A percentile compares a stretch with the other conserved stretches of the same genome.
phyloP scores from a whole-genome alignment of 2,797 vertebrate genomes.

The Balearica regulorum region DNA sequence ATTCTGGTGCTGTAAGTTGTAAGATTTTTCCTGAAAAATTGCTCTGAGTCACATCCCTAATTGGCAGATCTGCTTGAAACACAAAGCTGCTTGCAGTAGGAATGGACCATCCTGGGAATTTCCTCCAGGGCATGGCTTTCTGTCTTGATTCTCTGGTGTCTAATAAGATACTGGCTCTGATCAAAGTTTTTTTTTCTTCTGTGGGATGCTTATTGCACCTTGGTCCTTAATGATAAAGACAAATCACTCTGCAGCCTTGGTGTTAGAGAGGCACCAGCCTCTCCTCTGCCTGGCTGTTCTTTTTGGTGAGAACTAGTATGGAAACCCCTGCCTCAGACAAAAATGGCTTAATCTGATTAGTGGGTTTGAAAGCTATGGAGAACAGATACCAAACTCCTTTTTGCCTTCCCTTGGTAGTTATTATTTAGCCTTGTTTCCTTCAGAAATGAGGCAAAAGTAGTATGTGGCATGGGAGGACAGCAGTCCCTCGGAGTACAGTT shows the following conservation, averaged over 20 bases:
- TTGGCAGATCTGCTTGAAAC: not conserved
- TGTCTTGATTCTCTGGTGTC: not conserved
- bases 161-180: not conserved
- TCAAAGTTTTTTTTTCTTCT: not conserved
- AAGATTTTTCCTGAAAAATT: not conserved
- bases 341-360: not conserved
- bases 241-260: not conserved
- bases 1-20: not conserved
- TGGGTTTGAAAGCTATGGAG: not conserved
- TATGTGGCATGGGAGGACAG: not conserved
- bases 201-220: not conserved
- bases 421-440: not conserved
- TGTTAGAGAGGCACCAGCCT: not conserved
- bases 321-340: not conserved
- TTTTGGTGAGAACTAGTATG: not conserved
- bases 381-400: not conserved
- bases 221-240: not conserved
- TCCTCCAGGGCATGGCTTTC: not conserved
- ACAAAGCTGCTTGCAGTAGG: not conserved
- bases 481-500: not conserved
- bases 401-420: not conserved
- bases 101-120: not conserved
- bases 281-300: not conserved
- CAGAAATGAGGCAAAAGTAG: not conserved
- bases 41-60: not conserved